Conservation (phyloP, 2,113 vertebrate species). For the Equus quagga region DNA sequence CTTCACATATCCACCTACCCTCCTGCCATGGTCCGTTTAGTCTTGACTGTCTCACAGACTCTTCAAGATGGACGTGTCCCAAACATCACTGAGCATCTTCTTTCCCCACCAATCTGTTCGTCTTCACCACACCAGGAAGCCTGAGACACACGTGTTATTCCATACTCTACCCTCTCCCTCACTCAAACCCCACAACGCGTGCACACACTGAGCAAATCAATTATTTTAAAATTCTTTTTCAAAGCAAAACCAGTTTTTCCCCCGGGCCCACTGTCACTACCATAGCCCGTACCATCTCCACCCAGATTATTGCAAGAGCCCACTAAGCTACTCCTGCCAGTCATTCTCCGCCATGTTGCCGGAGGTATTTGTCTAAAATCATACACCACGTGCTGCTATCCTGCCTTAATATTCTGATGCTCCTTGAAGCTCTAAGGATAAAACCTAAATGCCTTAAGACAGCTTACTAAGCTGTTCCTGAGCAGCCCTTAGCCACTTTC, state of each 20-base stretch:
- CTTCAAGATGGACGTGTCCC: not conserved
- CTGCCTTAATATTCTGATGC: not conserved
- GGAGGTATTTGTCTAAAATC: not conserved
- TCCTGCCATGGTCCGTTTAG: accelerated
- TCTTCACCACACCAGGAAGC: not conserved
- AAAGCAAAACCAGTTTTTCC: not conserved
- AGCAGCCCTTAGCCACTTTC: not conserved
- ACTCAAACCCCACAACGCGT: not conserved
- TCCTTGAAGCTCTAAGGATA: not conserved
- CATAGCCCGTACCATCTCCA: too few relatives aligned
- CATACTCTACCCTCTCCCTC: not conserved
- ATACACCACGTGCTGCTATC: not conserved
- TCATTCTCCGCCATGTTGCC: too few relatives aligned
- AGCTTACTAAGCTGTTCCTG: not conserved
- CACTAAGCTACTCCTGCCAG: too few relatives aligned
- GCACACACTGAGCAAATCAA: not conserved
- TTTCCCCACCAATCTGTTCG: not conserved
- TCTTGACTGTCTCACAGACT: not conserved
- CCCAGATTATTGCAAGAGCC: too few relatives aligned
- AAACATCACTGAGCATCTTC: not conserved
- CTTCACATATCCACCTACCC: not conserved
- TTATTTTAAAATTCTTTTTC: not conserved
- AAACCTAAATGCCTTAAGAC: not conserved
- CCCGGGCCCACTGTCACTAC: not conserved
- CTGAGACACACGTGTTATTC: not conserved